A percentile compares a stretch with the other conserved stretches of the same genome.
These are phyloP conservation scores for Anastrepha obliqua DNA, from an alignment of 1,140 invertebrate species.

Conservation along the genomic window DNA sequence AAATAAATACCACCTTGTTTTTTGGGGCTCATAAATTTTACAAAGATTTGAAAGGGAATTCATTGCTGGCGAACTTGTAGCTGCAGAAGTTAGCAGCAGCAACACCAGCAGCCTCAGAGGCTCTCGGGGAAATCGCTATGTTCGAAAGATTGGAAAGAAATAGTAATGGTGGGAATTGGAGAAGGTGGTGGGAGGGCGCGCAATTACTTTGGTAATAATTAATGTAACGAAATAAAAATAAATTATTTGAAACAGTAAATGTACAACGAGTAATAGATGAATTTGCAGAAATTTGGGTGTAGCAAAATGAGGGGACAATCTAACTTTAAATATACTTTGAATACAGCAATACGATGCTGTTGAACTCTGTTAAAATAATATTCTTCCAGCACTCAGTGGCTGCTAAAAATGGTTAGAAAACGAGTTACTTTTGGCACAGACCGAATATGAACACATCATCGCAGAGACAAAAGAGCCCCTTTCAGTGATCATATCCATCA, in stretches of 20 bases:
- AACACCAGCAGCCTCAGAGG: not conserved
- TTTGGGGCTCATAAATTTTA: constrained; percentile 36
- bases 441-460: too few relatives aligned
- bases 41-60: constrained; percentile 45
- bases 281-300: too few relatives aligned
- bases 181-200: not conserved
- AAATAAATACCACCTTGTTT: constrained; percentile 21
- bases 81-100: not conserved
- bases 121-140: not conserved
- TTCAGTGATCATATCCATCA: too few relatives aligned
- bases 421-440: too few relatives aligned
- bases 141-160: not conserved
- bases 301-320: too few relatives aligned
- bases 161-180: not conserved
- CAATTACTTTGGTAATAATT: constrained; percentile 20
- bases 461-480: too few relatives aligned
- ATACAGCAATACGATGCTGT: too few relatives aligned
- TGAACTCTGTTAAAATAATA: too few relatives aligned
- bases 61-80: constrained; percentile 1
- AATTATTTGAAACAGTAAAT: constrained; percentile 9
- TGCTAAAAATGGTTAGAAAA: too few relatives aligned
- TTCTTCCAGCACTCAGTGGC: too few relatives aligned
- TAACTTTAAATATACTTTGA: too few relatives aligned
- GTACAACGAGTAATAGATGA: not conserved
- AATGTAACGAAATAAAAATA: not conserved